A percentile compares a stretch with the other conserved stretches of the same genome.
phyloP scores from a whole-genome alignment of 2,888 invertebrate genomes.

The Andrena hattorfiana region DNA sequence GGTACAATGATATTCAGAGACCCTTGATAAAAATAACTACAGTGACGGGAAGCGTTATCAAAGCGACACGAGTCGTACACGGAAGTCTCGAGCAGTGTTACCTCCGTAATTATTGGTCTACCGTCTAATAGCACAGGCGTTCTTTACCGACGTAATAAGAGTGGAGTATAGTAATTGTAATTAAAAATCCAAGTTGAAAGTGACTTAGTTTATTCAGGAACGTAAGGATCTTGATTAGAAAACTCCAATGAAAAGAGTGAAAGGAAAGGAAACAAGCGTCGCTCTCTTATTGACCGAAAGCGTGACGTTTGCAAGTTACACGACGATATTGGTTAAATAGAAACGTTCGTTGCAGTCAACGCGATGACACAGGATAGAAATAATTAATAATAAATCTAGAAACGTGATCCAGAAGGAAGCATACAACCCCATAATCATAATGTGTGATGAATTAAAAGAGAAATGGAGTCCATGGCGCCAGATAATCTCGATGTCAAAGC shows the following conservation, averaged over 20 bases:
- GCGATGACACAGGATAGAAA: no score
- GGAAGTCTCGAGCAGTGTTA: not conserved
- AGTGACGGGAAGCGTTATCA: not conserved
- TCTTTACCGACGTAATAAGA: no score
- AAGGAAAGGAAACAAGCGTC: not conserved
- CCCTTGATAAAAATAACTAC: not conserved
- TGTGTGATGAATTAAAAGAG: conserved; percentile 25
- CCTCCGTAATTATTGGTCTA: no score
- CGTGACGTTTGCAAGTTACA: not conserved
- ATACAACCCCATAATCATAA: conserved; percentile 1
- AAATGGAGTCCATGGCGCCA: conserved; percentile 53
- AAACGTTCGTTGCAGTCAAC: no score
- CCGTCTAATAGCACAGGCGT: no score
- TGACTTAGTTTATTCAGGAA: not conserved
- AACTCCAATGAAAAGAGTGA: not conserved
- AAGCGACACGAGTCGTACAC: not conserved
- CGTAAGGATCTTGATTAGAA: not conserved
- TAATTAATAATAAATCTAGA: no score
- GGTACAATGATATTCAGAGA: not conserved
- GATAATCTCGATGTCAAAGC: conserved; percentile 66
- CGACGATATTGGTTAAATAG: not conserved
- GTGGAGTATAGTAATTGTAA: no score
- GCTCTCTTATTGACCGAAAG: not conserved
- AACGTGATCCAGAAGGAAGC: conserved; percentile 1
- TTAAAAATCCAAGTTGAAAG: no score